Percentiles rank a stretch among this genome's conserved stretches.
phyloP scores from a whole-genome alignment of 2,113 vertebrate genomes.

The Cyprinodon brontotheroides region DNA sequence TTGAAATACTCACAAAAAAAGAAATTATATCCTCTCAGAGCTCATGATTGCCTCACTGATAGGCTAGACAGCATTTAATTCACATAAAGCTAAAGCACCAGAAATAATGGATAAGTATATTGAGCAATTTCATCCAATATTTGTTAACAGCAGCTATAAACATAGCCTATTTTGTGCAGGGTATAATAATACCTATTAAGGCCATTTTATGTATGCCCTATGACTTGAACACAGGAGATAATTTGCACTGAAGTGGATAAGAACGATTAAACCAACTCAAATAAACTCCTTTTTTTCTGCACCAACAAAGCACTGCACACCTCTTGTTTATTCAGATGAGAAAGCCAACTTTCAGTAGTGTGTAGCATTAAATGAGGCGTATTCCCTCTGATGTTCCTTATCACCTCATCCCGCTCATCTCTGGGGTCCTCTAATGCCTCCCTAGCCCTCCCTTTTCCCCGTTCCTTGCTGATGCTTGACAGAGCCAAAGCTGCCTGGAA shows the following conservation, averaged over 20 bases:
- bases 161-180: slow-evolving; percentile 10
- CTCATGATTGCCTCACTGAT: slow-evolving; percentile 22
- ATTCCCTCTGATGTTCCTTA: slow-evolving; percentile 64
- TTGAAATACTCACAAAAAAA: slow-evolving; percentile 25
- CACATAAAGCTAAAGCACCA: slow-evolving; percentile 4
- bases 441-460: slow-evolving; percentile 2
- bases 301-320: slow-evolving; percentile 28
- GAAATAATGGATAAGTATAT: slow-evolving; percentile 2
- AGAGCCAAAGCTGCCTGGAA: slow-evolving; percentile 54
- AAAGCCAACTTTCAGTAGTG: slow-evolving; percentile 41
- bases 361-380: slow-evolving; percentile 56
- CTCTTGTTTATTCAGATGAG: slow-evolving; percentile 50
- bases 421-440: slow-evolving; percentile 62
- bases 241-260: slow-evolving; percentile 15
- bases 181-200: slow-evolving; percentile 15
- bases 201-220: not conserved
- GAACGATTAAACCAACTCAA: slow-evolving; percentile 16
- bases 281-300: slow-evolving; percentile 4
- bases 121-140: not conserved
- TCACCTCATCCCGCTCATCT: slow-evolving; percentile 69
- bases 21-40: slow-evolving; percentile 16
- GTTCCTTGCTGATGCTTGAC: slow-evolving; percentile 56
- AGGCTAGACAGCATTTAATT: slow-evolving; percentile 14
- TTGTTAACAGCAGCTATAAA: slow-evolving; percentile 26
- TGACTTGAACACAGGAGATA: not conserved